Evolutionary conservation across 1,140 invertebrate genomes (phyloP).

Genomic region (Zaprionus inermis): DNA sequence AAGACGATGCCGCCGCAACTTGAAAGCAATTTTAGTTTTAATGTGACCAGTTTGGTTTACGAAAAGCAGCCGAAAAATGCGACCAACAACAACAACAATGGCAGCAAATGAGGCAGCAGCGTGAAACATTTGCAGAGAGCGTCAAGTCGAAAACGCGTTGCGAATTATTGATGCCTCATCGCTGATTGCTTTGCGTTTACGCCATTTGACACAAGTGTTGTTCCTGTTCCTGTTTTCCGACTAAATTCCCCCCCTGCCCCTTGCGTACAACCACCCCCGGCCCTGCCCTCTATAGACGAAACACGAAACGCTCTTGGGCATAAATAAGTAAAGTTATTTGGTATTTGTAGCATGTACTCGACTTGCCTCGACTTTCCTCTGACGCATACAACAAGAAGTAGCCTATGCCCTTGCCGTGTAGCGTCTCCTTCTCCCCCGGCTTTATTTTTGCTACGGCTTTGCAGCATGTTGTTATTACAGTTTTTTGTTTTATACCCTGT

Average conservation of each 20-base stretch:
- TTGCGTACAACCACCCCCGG: not conserved
- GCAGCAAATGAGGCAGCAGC: slow-evolving; percentile 11
- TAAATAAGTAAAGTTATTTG: slow-evolving; percentile 77
- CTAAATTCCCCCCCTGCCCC: slow-evolving; percentile 3
- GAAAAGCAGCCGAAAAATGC: not conserved
- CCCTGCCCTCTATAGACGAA: slow-evolving; percentile 12
- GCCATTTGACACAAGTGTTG: slow-evolving; percentile 73
- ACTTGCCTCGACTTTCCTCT: slow-evolving; percentile 15
- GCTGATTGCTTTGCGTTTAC: slow-evolving; percentile 77
- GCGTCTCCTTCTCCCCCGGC: slow-evolving; percentile 6
- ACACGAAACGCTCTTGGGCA: slow-evolving; percentile 43
- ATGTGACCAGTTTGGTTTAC: slow-evolving; percentile 47
- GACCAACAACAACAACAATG: not conserved
- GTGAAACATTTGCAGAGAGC: not conserved
- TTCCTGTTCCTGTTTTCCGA: slow-evolving; percentile 7
- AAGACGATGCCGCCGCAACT: slow-evolving; percentile 55
- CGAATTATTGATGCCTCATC: slow-evolving; percentile 79
- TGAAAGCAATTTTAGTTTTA: slow-evolving; percentile 72
- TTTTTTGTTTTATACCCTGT: slow-evolving; percentile 35
- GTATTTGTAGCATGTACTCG: slow-evolving; percentile 71
- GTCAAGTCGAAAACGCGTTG: slow-evolving; percentile 58
- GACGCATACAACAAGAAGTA: not conserved
- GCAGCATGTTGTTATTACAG: slow-evolving; percentile 51
- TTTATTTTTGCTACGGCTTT: not conserved
- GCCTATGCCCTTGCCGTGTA: slow-evolving; percentile 4